These are phyloP conservation scores for Loriculus beryllinus DNA, from an alignment of 2,797 vertebrate species.

Conservation along the genomic window DNA sequence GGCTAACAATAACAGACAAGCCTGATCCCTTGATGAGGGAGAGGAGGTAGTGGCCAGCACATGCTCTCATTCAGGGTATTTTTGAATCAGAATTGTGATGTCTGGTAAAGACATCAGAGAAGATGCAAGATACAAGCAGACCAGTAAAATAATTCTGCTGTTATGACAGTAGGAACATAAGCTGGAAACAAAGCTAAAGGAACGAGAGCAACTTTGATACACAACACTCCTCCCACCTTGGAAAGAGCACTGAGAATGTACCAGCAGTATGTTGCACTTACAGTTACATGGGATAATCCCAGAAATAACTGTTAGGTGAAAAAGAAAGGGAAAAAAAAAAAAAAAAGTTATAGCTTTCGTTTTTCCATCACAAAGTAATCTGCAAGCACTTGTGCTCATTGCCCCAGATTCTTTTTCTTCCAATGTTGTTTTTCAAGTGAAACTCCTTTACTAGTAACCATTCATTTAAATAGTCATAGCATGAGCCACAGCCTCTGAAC, in stretches of 20 bases:
- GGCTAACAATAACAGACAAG: not conserved
- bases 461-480: not conserved
- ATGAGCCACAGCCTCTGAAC: not conserved
- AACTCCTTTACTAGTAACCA: not conserved
- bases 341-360: not conserved
- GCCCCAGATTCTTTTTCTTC: not conserved
- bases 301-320: not conserved
- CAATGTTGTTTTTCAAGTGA: slow-evolving; percentile 8
- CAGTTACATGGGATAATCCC: not conserved
- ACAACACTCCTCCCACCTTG: not conserved
- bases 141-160: not conserved
- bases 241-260: not conserved
- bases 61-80: not conserved
- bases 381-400: not conserved
- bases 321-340: not conserved
- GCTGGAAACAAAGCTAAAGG: not conserved
- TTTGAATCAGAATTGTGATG: not conserved
- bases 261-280: not conserved
- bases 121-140: not conserved
- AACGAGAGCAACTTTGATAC: not conserved
- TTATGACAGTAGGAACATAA: not conserved
- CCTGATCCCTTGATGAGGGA: not conserved
- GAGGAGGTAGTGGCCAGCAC: not conserved
- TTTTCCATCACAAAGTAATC: not conserved
- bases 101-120: no score